Percentiles rank a stretch among this genome's conserved stretches.
Conservation (phyloP, 2,888 invertebrate genomes). For the Drosophila melanocephala region DNA sequence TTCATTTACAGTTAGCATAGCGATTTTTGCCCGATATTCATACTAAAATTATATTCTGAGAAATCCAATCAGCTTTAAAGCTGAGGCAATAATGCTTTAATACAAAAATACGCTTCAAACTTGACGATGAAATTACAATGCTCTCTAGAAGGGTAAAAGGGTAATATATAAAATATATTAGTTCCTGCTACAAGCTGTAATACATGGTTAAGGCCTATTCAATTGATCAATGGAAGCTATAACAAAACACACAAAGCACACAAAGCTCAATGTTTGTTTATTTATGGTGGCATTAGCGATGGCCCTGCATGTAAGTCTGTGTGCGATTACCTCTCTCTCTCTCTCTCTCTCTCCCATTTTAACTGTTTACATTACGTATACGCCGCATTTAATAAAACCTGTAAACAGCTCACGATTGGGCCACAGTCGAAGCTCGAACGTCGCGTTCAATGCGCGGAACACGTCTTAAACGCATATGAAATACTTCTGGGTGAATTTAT, state of each 20-base stretch:
- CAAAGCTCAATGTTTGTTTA: slow-evolving; percentile 51
- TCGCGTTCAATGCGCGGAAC: slow-evolving; percentile 19
- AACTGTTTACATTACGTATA: slow-evolving; percentile 56
- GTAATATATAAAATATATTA: not conserved
- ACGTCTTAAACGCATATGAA: slow-evolving; percentile 23
- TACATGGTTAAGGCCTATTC: slow-evolving; percentile 6
- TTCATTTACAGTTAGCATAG: not conserved
- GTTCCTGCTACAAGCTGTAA: slow-evolving; percentile 2
- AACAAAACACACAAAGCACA: slow-evolving; percentile 45
- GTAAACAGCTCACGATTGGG: slow-evolving; percentile 4
- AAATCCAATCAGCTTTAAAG: not conserved
- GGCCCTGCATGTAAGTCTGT: slow-evolving; percentile 16
- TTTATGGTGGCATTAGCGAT: slow-evolving; percentile 38
- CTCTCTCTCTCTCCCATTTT: not conserved
- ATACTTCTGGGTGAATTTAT: not conserved
- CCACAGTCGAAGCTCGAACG: slow-evolving; percentile 46
- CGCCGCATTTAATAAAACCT: slow-evolving; percentile 48
- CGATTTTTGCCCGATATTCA: not conserved
- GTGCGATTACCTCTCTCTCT: not conserved
- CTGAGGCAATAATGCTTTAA: not conserved
- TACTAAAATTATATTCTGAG: not conserved
- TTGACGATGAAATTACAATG: not conserved
- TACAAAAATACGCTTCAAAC: not conserved
- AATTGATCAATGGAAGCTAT: slow-evolving; percentile 26
- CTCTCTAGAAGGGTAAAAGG: not conserved